Conservation (phyloP, 2,888 invertebrate species). For the Panzeria rudis region DNA sequence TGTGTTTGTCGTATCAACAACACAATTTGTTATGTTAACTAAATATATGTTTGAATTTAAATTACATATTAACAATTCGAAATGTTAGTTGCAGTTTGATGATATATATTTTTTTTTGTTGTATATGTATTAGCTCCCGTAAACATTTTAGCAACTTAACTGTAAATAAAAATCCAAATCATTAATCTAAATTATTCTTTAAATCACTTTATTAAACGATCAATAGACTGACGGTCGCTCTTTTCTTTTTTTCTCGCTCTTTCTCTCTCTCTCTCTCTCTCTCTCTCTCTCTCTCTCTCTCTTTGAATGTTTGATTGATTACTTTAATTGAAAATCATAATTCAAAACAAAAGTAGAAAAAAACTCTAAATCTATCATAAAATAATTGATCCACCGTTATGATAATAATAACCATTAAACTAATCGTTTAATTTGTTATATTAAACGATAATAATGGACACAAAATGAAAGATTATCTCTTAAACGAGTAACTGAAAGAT, state of each 20-base stretch:
- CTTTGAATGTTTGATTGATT: constrained; percentile 63
- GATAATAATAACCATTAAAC: constrained; percentile 62
- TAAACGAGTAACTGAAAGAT: constrained; percentile 1
- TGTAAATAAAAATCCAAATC: constrained; percentile 34
- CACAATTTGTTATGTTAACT: no score
- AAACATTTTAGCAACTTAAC: constrained; percentile 6
- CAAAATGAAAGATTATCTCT: constrained; percentile 44
- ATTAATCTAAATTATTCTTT: constrained; percentile 52
- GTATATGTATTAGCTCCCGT: no score
- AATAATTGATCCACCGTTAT: constrained; percentile 47
- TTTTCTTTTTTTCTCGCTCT: no score
- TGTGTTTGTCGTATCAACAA: no score
- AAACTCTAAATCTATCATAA: constrained; percentile 32
- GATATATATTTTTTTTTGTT: no score
- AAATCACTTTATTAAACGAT: constrained; percentile 58
- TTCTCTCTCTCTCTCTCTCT: neutral
- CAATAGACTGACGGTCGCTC: constrained; percentile 19
- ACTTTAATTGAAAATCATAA: constrained; percentile 69
- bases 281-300: neutral
- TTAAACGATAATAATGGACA: constrained; percentile 35
- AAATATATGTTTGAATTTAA: no score
- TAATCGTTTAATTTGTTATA: constrained; percentile 61
- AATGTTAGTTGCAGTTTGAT: no score
- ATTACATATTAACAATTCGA: no score
- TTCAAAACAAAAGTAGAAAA: constrained; percentile 38